Evolutionary conservation across 2,113 vertebrate species (phyloP).

Genomic region (Orcinus orca): DNA sequence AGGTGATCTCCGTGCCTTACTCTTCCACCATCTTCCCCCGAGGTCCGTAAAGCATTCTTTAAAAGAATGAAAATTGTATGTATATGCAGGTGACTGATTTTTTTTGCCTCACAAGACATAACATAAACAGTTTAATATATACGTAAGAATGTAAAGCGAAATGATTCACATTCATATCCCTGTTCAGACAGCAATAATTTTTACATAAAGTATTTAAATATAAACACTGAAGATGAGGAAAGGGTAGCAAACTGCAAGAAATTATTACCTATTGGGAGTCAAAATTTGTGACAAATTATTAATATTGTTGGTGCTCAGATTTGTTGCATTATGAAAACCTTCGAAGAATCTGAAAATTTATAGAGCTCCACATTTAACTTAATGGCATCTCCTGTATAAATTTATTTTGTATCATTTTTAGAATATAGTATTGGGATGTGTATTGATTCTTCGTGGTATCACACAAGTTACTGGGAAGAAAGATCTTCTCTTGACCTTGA

Average conservation of each 20-base stretch:
- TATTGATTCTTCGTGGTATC: not conserved
- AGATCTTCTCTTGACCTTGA: not conserved
- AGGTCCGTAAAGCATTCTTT: not conserved
- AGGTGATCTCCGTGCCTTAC: too few species aligned
- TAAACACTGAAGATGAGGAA: not conserved
- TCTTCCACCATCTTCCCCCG: too few species aligned
- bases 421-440: not conserved
- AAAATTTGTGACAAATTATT: constrained; percentile 13
- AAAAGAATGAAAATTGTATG: not conserved
- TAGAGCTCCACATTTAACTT: not conserved
- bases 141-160: not conserved
- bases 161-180: not conserved
- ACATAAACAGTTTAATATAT: not conserved
- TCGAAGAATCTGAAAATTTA: not conserved
- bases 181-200: not conserved
- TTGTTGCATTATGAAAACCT: not conserved
- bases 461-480: not conserved
- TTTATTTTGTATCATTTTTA: not conserved
- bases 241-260: not conserved
- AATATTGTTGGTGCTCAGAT: not conserved
- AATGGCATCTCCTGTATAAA: not conserved
- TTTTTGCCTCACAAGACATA: not conserved
- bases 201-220: not conserved
- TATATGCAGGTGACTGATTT: not conserved
- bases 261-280: not conserved